Base-by-base conservation (phyloP, 2,888 invertebrate species). In the Anaspis maculata region DNA sequence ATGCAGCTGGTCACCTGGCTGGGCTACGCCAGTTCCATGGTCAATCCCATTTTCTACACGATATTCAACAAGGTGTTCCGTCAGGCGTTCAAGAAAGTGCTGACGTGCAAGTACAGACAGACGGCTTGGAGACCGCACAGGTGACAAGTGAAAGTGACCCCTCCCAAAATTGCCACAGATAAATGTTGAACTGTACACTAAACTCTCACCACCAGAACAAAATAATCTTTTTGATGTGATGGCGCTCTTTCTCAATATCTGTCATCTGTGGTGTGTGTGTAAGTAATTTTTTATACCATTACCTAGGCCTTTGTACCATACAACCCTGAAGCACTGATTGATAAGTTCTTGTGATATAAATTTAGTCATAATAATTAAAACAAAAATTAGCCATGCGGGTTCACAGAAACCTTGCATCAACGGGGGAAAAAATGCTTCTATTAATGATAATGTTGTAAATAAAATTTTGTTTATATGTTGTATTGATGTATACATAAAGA, bases 11-110 rank as follows among this genome's bases (percentile, higher is more conserved):
- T 87, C 35, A 79, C 91, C 27, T 94, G 94, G 94, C 69, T 94
- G 41, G 94, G 94, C 12, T 94, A 92, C 61, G 85, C 90, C 32
- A 90, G 90, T 58, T 90, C 90, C 9, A 90, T 90, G 80, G 88
- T 94, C 16, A 94, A 94, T 67, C 94, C 94, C 1, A 86, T 94
- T 54, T 92, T 94, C 68, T 94, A 94, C 62, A 94, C 94, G 13
- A 89, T 92, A 54, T 94, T 94, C 67, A 94, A 94, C 67, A 89
- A 90, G 60, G 85, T 89, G 37, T 94, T 94, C 67, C 74, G 92
- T 24, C 84, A 89, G 59, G 88, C 91, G 0, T 91, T 91, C 62
- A 85, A 88, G 59, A 86, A 84, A 62, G 86, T 91, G 6, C 65
- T 91, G 34, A 65, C 80, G 35, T 91, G 90, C 64, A 74, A 78